Evolutionary conservation across 2,888 invertebrate genomes (phyloP).

Genomic region (Sturmia bella): DNA sequence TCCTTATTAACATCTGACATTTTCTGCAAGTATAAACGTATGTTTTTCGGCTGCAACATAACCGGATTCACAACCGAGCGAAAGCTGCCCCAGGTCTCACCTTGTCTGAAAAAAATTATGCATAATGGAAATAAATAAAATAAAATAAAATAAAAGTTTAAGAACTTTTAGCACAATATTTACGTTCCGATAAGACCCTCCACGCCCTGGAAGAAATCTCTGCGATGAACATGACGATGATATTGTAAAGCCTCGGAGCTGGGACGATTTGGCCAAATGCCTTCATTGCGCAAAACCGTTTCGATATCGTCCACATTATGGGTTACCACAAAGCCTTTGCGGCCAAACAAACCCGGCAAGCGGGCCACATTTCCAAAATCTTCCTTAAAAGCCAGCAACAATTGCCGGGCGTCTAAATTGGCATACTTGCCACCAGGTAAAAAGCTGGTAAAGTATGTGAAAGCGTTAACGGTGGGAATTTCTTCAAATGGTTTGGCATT

Average conservation of each 20-base stretch:
- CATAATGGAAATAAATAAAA: too few relatives aligned
- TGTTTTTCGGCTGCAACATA: conserved; percentile 85
- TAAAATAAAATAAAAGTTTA: too few relatives aligned
- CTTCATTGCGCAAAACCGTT: conserved; percentile 82
- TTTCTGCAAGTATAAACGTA: conserved; percentile 83
- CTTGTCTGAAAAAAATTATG: conserved; percentile 79
- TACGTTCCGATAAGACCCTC: conserved; percentile 74
- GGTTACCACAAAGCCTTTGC: conserved; percentile 76
- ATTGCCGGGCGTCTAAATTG: conserved; percentile 69
- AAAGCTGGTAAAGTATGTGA: conserved; percentile 68
- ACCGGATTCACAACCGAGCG: conserved; percentile 86
- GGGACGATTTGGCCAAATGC: conserved; percentile 82
- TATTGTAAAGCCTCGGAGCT: conserved; percentile 79
- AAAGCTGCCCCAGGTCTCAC: conserved; percentile 86
- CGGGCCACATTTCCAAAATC: conserved; percentile 80
- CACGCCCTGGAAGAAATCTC: conserved; percentile 73
- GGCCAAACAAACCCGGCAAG: conserved; percentile 78
- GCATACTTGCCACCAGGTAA: conserved; percentile 77
- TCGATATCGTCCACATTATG: conserved; percentile 83
- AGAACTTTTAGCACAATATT: too few relatives aligned
- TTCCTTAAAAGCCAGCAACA: conserved; percentile 68
- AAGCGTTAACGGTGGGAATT: conserved; percentile 72
- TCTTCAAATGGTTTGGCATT: conserved; percentile 74
- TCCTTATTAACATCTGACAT: conserved; percentile 83
- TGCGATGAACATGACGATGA: conserved; percentile 78